Base-by-base conservation (phyloP, 2,113 vertebrate species). In the Hemiprocne comata region DNA sequence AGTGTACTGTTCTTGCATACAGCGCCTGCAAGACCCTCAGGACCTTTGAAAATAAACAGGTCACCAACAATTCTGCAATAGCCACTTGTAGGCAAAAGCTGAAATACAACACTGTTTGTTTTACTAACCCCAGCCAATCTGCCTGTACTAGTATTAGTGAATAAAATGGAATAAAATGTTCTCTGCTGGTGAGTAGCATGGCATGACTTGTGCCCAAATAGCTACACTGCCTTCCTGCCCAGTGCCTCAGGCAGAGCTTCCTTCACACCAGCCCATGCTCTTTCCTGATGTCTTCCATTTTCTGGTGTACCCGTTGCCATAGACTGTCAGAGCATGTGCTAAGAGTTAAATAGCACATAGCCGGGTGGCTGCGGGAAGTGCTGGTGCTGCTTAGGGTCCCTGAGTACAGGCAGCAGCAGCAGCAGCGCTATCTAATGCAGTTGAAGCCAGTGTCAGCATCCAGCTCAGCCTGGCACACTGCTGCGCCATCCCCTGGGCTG, bases 161-260 rank as follows among this genome's bases (percentile, higher is more conserved):
- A 83, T 26, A 57, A 50, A 50, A 50, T 14, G 6, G 64, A 72
- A 83, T 26, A 57, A 50, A 50, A 50, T 14, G 6, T 9, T 31
- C 54, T 60, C 29, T 55, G 33, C 10, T 13, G 44, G 33, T 0
- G 6, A 55, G 42, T 8, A 25, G 40, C 0, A 0, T 42, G 79
- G 42, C n/a, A 44, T 5, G 21, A 11, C 46, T 87, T 73, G 33
- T 70, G 31, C 28, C 54, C 58, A 23, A 34, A 57, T 11, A 17
- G 17, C 64, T 51, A 16, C 1, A 1, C 54, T 24, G 15, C 12
- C 36, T 31, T 4, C 1, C 42, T 77, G 34, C 28, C 12, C 3
- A 4, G 2, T 51, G 3, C 33, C 11, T 0, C 21, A 65, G 58
- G 33, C 4, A 10, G 1, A 9, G 21, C 76, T 83, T 61, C 44